phyloP scores from a whole-genome alignment of 2,888 invertebrate species.

The Ochropacha duplaris region DNA sequence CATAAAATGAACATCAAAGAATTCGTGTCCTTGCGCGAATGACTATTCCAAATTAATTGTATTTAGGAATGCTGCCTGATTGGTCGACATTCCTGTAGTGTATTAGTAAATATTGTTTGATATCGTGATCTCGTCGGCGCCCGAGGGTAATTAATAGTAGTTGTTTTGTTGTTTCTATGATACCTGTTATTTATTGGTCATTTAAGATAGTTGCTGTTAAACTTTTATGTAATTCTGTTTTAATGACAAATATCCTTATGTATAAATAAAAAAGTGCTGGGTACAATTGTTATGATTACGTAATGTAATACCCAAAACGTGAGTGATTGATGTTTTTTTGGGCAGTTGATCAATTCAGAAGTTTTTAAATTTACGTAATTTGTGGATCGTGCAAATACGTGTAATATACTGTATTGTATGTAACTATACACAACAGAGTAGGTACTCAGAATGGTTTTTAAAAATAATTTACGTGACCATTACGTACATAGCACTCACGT shows the following conservation, averaged over 20 bases:
- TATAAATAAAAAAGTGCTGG: no score
- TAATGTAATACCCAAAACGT: no score
- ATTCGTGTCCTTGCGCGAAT: constrained; percentile 63
- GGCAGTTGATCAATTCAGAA: no score
- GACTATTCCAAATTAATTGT: constrained; percentile 58
- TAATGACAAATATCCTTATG: background rate
- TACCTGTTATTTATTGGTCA: background rate
- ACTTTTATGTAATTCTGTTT: background rate
- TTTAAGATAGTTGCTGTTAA: background rate
- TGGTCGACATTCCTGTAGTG: constrained; percentile 68
- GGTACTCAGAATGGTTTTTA: background rate
- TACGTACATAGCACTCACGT: constrained; percentile 28
- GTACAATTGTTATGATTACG: no score
- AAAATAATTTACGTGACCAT: constrained; percentile 10
- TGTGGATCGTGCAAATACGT: no score
- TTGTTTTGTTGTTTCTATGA: constrained; percentile 37
- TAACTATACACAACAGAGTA: background rate
- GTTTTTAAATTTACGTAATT: no score
- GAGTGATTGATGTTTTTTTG: no score
- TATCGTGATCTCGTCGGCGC: constrained; percentile 62
- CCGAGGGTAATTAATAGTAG: constrained; percentile 51
- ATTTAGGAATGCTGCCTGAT: constrained; percentile 76
- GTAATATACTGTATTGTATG: background rate
- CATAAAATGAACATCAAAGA: constrained; percentile 31
- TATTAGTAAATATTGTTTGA: constrained; percentile 70